Base-by-base conservation (phyloP, 2,113 vertebrate species). In the Atherinomorus stipes region DNA sequence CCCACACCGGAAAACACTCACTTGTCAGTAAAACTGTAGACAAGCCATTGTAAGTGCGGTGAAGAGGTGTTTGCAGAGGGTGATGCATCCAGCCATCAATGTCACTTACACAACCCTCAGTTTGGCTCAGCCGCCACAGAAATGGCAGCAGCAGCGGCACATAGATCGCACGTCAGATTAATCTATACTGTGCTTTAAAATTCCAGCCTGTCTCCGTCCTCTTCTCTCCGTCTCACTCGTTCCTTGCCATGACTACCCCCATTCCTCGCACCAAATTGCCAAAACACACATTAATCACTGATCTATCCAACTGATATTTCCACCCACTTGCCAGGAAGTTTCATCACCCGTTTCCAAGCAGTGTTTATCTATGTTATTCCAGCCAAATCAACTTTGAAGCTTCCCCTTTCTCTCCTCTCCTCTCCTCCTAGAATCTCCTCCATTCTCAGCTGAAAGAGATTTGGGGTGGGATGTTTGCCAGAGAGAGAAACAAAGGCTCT, bases 281-380 rank as follows among this genome's bases (percentile, higher is more conserved):
- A 67, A 68, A 77, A 74, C 74, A 74, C 44, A 66, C 74, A 90
- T 87, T 81, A 79, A 88, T 88, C 85, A 85, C 57, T 74, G 73
- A 90, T 88, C 72, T 34, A 19, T 34, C 73, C 51, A 25, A 50
- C 62, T 64, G 81, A 85, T 82, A 75, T 61, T 80, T 66, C 76
- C 73, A 37, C 76, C 67, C 64, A 64, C 81, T 76, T 49, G 37
- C 56, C 28, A 67, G 57, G 47, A 76, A 59, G 58, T 16, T 0
- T 19, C 69, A 40, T 56, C 49, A 9, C 64, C 69, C 64, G 58
- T 81, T 65, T 68, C 69, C 63, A 75, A 34, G 47, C 73, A 42
- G 74, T 80, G 76, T 86, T 88, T 84, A 90, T 89, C 76, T 83
- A 67, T 51, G 42, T 86, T 82, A 88, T 85, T 87, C 72, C 66